Evolutionary conservation across 53 echinoderm and acorn worm species (phyloP), one percentile per base, ranked within the genome.

Genomic region (Antedon mediterranea): DNA sequence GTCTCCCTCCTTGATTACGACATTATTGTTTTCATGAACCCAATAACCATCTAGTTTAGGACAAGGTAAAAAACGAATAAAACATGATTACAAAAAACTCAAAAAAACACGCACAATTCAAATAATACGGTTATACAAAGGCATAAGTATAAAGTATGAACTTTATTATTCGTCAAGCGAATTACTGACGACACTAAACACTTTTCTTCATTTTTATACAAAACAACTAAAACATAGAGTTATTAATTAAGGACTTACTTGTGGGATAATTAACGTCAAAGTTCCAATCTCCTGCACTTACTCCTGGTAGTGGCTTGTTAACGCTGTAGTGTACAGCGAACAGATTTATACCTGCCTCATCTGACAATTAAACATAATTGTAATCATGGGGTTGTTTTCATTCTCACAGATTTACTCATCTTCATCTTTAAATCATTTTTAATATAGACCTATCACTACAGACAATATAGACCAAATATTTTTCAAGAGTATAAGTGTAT

Each of bases 251-350:
- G 37, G 4, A 37, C 37, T 11, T 73, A 84, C 81, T 80, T 80
- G 79, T 84, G 11, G 77, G 42, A 13, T 71, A 78, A 20, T 43
- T 93, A 72, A 93, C 87, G 34, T 93, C 93, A 31, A 73, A 57
- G 43, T 93, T 90, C 80, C 84, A 88, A 28, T 93, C 82, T n/a
- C 93, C 93, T 28, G 87, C 77, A 0, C 32, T 83, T 26, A 93
- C 88, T 1, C 88, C 84, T 26, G 37, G 23, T 28, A 93, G 13
- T 0, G 82, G 79, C 42, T 76, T 79, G 37, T 88, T 88, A 18
- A 93, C 76, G 80, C 83, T 93, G 81, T 93, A 93, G 70, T 93
- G 93, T 57, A 71, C 90, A 11, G 93, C 93, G 11, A 93, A 90
- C 26, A 93, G 83, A 32, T 41, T 80, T 0, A 88, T 75, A 18